Evolutionary conservation across 2,797 vertebrate species (phyloP), one percentile per base, ranked within the genome.

Genomic region (Spheniscus humboldti): DNA sequence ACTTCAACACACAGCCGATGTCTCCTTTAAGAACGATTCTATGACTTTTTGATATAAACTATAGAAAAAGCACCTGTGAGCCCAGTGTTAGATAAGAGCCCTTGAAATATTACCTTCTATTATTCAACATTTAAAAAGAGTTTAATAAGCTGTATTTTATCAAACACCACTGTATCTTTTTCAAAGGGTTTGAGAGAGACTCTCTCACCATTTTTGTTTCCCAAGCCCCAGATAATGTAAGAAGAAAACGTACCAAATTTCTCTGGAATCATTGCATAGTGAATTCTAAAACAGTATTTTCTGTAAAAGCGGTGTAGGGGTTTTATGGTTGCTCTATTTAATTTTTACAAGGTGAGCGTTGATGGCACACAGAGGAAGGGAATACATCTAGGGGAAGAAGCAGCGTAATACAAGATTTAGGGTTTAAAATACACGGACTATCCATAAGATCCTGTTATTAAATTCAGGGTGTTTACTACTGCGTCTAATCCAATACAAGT

Each of bases 21-120:
- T 33, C 39, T 92, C 71, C 66, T 76, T 63, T 35, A 67, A 64
- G 63, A 95, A 87, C 0, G 0, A 56, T 48, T 69, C 77, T 30
- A 24, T 18, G 43, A 41, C 45, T 18, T 88, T 90, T 96, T 92
- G 53, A 71, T 68, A 91, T 18, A 83, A 96, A 66, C 39, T 41
- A 69, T 7, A 91, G 68, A 92, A 94, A 81, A 95, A 77, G 30
- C 92, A 95, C 60, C 45, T 37, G n/a, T 84, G 84, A 97, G 77
- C 35, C 33, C 88, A 93, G 37, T 76, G 78, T 88, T 53, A 92
- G 89, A 47, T 84, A 52, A 73, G 48, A 92, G 85, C 56, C 30
- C 80, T 90, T 87, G 60, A 86, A 94, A 80, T 79, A 68, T 37
- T 91, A 31, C 63, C 60, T 90, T 74, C 68, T 89, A 85, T 64